phyloP scores from a whole-genome alignment of 2,888 invertebrate species.

The Archips crataeganus region DNA sequence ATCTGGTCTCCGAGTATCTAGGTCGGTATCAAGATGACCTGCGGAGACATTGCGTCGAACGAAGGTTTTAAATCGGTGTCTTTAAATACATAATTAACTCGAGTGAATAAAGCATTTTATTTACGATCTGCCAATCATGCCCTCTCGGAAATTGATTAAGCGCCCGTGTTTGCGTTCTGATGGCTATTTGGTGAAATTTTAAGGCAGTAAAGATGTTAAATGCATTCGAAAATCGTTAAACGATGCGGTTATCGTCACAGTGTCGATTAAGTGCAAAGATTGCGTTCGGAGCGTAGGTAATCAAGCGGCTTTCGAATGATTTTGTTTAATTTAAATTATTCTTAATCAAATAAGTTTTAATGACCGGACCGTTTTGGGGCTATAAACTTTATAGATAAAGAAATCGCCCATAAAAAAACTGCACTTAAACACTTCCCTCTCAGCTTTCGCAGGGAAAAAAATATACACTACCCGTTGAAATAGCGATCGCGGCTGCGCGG shows the following conservation, averaged over 20 bases:
- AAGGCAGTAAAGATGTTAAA: conserved; percentile 28
- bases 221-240: conserved; percentile 26
- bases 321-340: conserved; percentile 6
- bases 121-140: conserved; percentile 55
- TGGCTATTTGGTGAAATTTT: conserved; percentile 27
- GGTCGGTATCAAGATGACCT: conserved; percentile 65
- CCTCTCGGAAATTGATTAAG: conserved; percentile 46
- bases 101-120: conserved; percentile 65
- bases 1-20: conserved; percentile 59
- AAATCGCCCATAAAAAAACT: neutral
- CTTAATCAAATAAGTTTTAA: neutral
- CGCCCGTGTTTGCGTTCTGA: conserved; percentile 29
- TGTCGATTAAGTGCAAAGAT: conserved; percentile 36
- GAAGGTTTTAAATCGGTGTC: conserved; percentile 52
- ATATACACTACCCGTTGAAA: conserved; percentile 10
- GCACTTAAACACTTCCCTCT: neutral
- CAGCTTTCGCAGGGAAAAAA: neutral
- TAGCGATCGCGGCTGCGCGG: conserved; percentile 28
- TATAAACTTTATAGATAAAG: neutral
- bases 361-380: neutral
- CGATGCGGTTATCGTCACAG: conserved; percentile 13
- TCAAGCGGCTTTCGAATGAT: conserved; percentile 4
- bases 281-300: conserved; percentile 14
- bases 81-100: conserved; percentile 55
- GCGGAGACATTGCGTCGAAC: conserved; percentile 55